Percentiles rank a stretch among this genome's conserved stretches.
These are phyloP conservation scores for Limosa lapponica DNA, from an alignment of 2,797 vertebrate genomes.

Conservation along the genomic window DNA sequence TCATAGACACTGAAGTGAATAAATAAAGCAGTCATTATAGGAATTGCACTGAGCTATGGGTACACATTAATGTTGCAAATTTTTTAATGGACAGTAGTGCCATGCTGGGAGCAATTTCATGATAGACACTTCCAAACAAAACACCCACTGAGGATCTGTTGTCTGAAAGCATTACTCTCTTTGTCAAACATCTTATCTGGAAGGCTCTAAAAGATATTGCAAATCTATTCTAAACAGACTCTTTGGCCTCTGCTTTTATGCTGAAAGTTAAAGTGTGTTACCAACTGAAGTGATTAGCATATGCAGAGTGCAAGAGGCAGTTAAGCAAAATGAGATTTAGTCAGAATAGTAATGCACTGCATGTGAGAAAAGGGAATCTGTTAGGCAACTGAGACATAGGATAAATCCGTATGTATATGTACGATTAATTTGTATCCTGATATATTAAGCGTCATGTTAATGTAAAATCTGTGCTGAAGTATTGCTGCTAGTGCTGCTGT, in stretches of 20 bases:
- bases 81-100: not conserved
- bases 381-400: not conserved
- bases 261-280: not conserved
- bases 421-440: not conserved
- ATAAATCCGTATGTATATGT: not conserved
- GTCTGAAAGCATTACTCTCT: not conserved
- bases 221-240: not conserved
- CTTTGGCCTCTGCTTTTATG: not conserved
- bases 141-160: not conserved
- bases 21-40: not conserved
- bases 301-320: not conserved
- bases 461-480: not conserved
- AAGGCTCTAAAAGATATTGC: not conserved
- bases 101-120: conserved; percentile 7
- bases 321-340: not conserved
- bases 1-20: not conserved
- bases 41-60: not conserved
- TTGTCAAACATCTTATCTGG: not conserved
- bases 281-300: not conserved
- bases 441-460: not conserved
- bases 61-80: not conserved
- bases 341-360: not conserved
- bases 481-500: not conserved
- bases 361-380: not conserved
- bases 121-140: conserved; percentile 7